These are phyloP conservation scores for Bombylius discolor DNA, from an alignment of 2,888 invertebrate species.

Conservation along the genomic window DNA sequence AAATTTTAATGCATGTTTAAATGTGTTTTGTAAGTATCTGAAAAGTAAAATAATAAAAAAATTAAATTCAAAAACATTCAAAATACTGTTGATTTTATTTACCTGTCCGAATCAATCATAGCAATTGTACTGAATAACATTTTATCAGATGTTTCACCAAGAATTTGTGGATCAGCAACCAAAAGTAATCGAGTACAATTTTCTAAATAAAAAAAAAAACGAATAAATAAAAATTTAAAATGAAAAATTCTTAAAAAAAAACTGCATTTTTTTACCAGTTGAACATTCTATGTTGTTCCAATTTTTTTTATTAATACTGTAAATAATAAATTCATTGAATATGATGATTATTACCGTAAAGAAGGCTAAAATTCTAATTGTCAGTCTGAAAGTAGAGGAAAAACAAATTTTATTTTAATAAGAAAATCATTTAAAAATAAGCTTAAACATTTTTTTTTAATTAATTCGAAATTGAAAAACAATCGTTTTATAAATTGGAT, in stretches of 20 bases:
- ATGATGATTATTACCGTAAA: constrained; percentile 7
- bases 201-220: constrained; percentile 19
- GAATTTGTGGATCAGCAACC: constrained; percentile 86
- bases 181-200: constrained; percentile 53
- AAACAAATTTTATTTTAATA: neutral
- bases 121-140: constrained; percentile 54
- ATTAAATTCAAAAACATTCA: neutral
- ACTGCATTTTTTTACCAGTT: constrained; percentile 22
- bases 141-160: constrained; percentile 65
- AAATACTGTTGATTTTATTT: constrained; percentile 15
- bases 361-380: neutral
- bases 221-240: neutral
- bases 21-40: constrained; percentile 67
- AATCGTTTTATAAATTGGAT: too few species aligned
- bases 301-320: constrained; percentile 27
- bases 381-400: neutral
- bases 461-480: too few species aligned
- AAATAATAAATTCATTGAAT: constrained; percentile 20
- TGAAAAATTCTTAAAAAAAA: neutral
- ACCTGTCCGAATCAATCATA: constrained; percentile 85
- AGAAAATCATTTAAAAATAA: too few species aligned
- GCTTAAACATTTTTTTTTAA: too few species aligned
- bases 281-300: constrained; percentile 32
- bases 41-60: neutral
- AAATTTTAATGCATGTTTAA: constrained; percentile 53